Evolutionary conservation across 2,113 vertebrate genomes (phyloP).

Genomic region (Elephantulus edwardii): DNA sequence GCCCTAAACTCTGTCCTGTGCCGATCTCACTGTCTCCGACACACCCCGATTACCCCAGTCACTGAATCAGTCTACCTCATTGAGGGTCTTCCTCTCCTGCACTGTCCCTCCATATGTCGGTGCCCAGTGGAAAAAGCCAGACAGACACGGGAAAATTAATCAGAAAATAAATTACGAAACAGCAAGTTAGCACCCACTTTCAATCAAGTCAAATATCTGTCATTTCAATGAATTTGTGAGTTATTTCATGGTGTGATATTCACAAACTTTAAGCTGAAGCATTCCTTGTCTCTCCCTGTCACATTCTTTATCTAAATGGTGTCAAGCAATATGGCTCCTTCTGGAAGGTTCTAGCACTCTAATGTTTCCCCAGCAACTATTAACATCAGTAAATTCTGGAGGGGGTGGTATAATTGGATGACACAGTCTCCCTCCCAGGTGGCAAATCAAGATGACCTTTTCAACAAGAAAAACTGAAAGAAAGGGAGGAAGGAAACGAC

Average conservation of each 20-base stretch:
- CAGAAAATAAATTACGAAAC: neutral
- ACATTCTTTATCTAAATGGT: neutral
- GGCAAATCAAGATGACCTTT: constrained; percentile 11
- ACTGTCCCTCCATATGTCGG: neutral
- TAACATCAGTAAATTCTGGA: neutral
- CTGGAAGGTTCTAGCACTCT: constrained; percentile 26
- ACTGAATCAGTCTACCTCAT: too few relatives aligned
- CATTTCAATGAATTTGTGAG: neutral
- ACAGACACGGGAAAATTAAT: neutral
- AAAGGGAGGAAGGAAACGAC: too few relatives aligned
- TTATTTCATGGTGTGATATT: neutral
- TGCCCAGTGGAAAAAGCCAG: neutral
- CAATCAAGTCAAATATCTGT: neutral
- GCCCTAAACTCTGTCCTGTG: too few relatives aligned
- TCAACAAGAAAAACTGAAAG: neutral
- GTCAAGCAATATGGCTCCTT: neutral
- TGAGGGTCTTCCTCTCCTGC: too few relatives aligned
- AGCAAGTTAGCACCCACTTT: neutral
- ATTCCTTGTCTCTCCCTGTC: neutral
- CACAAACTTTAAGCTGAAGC: neutral
- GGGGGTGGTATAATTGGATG: neutral
- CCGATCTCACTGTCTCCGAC: too few relatives aligned
- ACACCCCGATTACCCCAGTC: too few relatives aligned
- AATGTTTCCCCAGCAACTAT: neutral
- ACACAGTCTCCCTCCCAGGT: neutral